Conservation (phyloP, 2,888 invertebrate species). For the Ophion slaviceki region DNA sequence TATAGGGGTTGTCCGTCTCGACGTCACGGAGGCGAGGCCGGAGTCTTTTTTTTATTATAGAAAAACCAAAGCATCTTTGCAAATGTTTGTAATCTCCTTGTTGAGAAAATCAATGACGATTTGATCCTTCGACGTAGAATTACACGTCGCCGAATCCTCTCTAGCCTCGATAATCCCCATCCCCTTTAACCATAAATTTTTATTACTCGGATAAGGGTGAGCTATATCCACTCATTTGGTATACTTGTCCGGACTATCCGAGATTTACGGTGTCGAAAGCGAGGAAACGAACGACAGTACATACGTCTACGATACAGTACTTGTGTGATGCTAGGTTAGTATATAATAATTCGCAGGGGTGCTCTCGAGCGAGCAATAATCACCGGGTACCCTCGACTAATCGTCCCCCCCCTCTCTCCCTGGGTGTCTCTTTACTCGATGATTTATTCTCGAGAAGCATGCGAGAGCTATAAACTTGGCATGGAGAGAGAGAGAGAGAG, state of each 20-base stretch:
- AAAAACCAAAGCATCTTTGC: conserved; percentile 5
- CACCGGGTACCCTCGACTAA: conserved; percentile 72
- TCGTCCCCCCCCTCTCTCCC: conserved; percentile 66
- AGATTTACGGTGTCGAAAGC: conserved; percentile 1
- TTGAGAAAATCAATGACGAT: conserved; percentile 18
- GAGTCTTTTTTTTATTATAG: not conserved
- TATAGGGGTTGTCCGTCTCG: not conserved
- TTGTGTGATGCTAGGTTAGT: conserved; percentile 53
- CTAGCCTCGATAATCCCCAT: not conserved
- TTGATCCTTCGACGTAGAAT: conserved; percentile 19
- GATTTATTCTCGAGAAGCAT: conserved; percentile 79
- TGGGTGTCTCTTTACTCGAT: conserved; percentile 72
- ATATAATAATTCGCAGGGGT: conserved; percentile 78
- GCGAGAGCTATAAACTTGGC: conserved; percentile 29
- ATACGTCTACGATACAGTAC: conserved; percentile 4
- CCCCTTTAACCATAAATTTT: conserved; percentile 48
- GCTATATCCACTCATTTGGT: conserved; percentile 48
- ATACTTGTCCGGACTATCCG: conserved; percentile 33
- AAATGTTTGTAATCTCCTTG: conserved; percentile 19
- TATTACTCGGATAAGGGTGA: conserved; percentile 49
- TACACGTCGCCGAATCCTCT: conserved; percentile 42
- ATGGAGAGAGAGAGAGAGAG: conserved; percentile 31
- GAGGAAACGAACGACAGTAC: conserved; percentile 10
- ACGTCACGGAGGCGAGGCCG: not conserved
- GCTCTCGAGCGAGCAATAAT: conserved; percentile 78